Evolutionary conservation across 2,113 vertebrate genomes (phyloP).

Genomic region (Antechinus stuartii): DNA sequence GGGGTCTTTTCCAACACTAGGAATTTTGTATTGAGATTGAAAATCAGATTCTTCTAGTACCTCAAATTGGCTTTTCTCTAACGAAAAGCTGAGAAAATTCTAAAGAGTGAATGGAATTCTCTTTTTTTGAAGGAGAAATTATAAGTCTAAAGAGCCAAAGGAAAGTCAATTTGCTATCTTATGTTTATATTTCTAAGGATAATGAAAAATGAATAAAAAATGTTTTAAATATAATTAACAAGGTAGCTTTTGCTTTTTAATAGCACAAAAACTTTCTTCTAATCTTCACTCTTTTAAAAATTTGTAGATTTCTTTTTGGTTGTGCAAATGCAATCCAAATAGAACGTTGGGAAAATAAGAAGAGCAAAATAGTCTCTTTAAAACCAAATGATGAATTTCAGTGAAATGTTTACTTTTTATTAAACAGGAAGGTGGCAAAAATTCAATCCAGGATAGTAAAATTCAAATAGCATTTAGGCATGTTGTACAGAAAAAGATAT

Average conservation of each 20-base stretch:
- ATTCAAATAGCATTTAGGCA: background rate
- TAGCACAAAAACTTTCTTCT: background rate
- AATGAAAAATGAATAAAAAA: background rate
- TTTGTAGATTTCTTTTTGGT: background rate
- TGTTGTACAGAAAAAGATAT: background rate
- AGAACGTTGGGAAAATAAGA: background rate
- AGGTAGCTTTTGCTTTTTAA: background rate
- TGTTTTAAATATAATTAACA: background rate
- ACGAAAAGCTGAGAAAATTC: background rate
- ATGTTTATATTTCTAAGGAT: background rate
- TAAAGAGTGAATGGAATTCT: background rate
- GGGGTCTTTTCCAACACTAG: background rate
- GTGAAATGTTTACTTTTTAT: background rate
- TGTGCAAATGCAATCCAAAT: background rate
- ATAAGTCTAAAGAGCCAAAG: background rate
- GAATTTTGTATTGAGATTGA: background rate
- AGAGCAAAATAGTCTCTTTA: background rate
- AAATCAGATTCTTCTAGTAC: background rate
- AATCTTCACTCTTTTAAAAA: background rate
- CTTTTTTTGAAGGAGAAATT: background rate
- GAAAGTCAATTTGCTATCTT: background rate
- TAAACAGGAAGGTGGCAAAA: background rate
- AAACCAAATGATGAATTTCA: slow-evolving; percentile 21
- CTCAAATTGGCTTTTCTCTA: background rate
- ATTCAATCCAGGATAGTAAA: background rate